phyloP scores from a whole-genome alignment of 1,140 invertebrate genomes.

The Eupristina koningsbergeri region DNA sequence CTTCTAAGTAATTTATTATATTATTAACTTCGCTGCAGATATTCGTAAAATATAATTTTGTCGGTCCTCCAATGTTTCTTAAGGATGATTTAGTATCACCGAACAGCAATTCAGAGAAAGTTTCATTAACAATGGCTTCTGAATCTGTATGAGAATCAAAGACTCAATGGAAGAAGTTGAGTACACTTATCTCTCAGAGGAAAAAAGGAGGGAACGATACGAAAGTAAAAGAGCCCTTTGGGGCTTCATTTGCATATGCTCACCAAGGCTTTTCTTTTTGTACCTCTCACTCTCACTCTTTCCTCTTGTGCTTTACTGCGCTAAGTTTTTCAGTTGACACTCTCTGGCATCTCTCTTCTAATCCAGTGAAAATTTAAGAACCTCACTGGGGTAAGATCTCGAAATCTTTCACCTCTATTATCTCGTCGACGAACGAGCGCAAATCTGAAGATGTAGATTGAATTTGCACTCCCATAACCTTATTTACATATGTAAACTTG shows the following conservation, averaged over 20 bases:
- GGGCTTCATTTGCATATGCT: constrained; percentile 46
- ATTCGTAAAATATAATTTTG: constrained; percentile 1
- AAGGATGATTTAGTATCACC: background rate
- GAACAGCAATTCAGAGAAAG: background rate
- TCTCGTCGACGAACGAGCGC: no score
- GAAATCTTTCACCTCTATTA: no score
- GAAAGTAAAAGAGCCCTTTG: constrained; percentile 24
- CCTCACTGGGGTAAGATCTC: background rate
- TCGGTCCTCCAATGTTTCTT: background rate
- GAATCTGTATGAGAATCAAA: background rate
- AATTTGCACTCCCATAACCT: no score
- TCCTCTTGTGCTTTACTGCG: background rate
- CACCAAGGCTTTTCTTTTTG: background rate
- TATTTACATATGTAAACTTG: background rate
- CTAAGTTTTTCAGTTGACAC: background rate
- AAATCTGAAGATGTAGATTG: no score
- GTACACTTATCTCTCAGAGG: background rate
- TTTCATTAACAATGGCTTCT: background rate
- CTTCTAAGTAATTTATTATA: no score
- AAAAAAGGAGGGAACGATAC: constrained; percentile 8
- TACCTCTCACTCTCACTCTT: background rate
- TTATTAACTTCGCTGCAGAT: no score
- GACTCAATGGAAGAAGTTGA: background rate
- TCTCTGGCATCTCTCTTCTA: background rate
- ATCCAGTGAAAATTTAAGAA: background rate